phyloP scores from a whole-genome alignment of 2,888 invertebrate genomes.

The Corythucha ciliata region DNA sequence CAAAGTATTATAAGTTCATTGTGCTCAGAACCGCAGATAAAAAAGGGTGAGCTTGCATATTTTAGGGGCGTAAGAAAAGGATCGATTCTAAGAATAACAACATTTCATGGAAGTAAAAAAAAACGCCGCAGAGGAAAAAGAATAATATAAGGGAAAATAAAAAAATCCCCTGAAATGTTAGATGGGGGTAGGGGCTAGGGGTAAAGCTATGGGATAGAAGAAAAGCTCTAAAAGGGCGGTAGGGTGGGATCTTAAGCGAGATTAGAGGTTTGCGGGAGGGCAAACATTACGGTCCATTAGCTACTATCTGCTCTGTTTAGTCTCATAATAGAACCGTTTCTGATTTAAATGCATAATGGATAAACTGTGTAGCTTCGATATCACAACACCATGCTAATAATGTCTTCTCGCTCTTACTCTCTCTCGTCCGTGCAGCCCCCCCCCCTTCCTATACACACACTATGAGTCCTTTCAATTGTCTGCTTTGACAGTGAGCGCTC shows the following conservation, averaged over 20 bases:
- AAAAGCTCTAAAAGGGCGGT: too few relatives aligned
- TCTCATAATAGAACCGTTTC: constrained; percentile 23
- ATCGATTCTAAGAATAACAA: too few relatives aligned
- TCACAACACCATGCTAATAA: constrained; percentile 19
- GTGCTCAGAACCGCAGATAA: too few relatives aligned
- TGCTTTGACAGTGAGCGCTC: too few relatives aligned
- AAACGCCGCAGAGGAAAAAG: background rate
- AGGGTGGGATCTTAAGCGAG: constrained; percentile 22
- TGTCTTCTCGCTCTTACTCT: too few relatives aligned
- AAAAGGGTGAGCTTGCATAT: too few relatives aligned
- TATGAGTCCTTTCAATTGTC: too few relatives aligned
- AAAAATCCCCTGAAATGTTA: constrained; percentile 1
- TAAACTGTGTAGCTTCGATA: constrained; percentile 25
- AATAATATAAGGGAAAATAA: background rate
- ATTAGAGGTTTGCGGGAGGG: constrained; percentile 23
- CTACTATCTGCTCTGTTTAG: constrained; percentile 23
- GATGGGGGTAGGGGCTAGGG: constrained; percentile 7
- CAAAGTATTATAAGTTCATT: too few relatives aligned
- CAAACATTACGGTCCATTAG: constrained; percentile 26
- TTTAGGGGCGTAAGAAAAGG: too few relatives aligned
- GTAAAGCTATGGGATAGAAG: too few relatives aligned
- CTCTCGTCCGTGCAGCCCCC: too few relatives aligned
- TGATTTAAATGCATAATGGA: constrained; percentile 34
- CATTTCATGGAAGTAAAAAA: background rate
- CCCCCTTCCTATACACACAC: too few relatives aligned